Evolutionary conservation across 2,113 vertebrate species (phyloP).

Genomic region (Neopipo cinnamomea): DNA sequence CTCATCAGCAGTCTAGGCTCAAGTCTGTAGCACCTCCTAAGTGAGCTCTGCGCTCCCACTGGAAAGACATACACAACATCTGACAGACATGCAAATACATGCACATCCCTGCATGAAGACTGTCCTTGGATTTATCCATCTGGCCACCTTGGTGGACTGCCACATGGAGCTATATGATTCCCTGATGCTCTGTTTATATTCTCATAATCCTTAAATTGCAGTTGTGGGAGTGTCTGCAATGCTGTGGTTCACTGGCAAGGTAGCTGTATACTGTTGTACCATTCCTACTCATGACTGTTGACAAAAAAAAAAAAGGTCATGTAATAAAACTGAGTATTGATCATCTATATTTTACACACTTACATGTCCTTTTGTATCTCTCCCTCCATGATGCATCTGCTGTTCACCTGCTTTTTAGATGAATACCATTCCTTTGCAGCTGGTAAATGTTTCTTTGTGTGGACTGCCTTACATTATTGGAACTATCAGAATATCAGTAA

Average conservation of each 20-base stretch:
- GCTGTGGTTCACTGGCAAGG: background rate
- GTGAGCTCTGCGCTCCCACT: background rate
- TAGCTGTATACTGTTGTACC: background rate
- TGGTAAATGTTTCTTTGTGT: background rate
- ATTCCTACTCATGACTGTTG: background rate
- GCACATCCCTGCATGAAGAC: background rate
- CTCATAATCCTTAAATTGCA: background rate
- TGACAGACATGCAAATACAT: fast-evolving
- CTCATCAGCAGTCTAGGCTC: background rate
- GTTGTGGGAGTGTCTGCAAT: background rate
- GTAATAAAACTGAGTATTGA: background rate
- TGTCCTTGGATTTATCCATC: background rate
- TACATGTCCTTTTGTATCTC: background rate
- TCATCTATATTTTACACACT: background rate
- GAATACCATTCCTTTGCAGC: background rate
- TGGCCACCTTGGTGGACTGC: background rate
- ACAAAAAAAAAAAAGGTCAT: background rate
- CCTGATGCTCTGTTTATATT: background rate
- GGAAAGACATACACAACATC: fast-evolving
- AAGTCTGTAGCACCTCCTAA: background rate
- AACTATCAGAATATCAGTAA: background rate
- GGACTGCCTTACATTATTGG: background rate
- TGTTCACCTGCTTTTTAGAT: background rate
- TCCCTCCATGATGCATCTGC: background rate
- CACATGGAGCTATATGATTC: background rate